Evolutionary conservation across 2,888 invertebrate species (phyloP), one percentile per base, ranked within the genome.

Genomic region (Macaria notata): DNA sequence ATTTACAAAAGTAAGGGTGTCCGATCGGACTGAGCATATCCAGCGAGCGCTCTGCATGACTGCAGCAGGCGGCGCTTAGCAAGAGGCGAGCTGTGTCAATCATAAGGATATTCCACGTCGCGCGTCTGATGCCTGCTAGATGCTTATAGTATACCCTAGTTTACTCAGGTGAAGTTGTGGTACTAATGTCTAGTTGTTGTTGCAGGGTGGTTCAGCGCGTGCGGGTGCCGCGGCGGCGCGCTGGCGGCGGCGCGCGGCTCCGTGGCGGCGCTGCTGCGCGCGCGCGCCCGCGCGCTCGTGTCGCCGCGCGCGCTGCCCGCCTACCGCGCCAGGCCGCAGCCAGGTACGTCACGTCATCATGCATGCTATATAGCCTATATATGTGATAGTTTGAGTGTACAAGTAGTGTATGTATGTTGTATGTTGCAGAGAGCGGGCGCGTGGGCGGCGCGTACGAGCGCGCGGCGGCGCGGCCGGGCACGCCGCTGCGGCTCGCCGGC

Each of bases 401-500:
- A 4, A 4, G 33, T 33, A 33, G 6, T 33, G 6, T 33, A 33
- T 4, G 33, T 6, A 33, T 39, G 33, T 4, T 33, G 33, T 3
- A 41, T 3, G 31, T 47, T 53, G 36, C 78, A 89, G 88, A 89
- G 46, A 87, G 76, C 61, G 89, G 76, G 78, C 55, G 76, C 75
- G 55, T 88, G 42, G 90, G 91, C 4, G 90, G 83, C 53, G 90
- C 91, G 78, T 95, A 95, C 74, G 92, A 95, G 68, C 94, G 95
- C 70, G 94, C 94, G n/a, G 94, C 94, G 54, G 94, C 94, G 44
- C 88, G 94, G 51, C 94, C 94, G 1, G 95, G 95, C 0, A 95
- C 95, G 62, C 94, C 95, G 41, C 93, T 95, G 68, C 93, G 95
- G 45, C 84, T 95, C 46, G 90, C 95, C 9, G 95, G 95, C 0